A percentile compares a stretch with the other conserved stretches of the same genome.
phyloP scores from a whole-genome alignment of 2,113 vertebrate genomes.

The Ranitomeya imitator region DNA sequence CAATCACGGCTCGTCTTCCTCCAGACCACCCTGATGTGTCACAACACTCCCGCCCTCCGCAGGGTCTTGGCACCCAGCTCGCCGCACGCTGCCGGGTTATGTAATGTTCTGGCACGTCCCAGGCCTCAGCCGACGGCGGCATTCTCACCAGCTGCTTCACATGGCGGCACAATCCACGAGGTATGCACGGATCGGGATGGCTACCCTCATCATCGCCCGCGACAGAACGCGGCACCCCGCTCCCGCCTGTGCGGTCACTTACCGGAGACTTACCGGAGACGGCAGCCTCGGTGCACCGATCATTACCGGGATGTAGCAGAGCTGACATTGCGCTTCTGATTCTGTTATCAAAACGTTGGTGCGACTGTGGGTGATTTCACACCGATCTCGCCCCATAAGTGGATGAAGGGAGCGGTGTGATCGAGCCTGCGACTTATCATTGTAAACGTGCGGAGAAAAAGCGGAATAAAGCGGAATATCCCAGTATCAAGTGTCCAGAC shows the following conservation, averaged over 20 bases:
- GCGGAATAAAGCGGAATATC: too few relatives aligned
- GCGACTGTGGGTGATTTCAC: too few relatives aligned
- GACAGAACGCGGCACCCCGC: not conserved
- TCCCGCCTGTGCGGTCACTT: not conserved
- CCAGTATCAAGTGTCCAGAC: too few relatives aligned
- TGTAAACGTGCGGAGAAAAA: too few relatives aligned
- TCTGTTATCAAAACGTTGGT: too few relatives aligned
- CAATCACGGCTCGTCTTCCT: not conserved
- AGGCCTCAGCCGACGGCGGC: not conserved
- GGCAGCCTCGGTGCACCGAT: too few relatives aligned
- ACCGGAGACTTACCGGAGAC: too few relatives aligned
- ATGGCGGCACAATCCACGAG: not conserved
- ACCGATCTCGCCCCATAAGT: too few relatives aligned
- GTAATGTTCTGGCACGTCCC: conserved; percentile 30
- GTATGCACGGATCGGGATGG: not conserved
- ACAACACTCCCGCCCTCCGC: not conserved
- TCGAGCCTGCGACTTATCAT: too few relatives aligned
- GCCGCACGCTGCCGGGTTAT: conserved; percentile 13
- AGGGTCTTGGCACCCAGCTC: conserved; percentile 28
- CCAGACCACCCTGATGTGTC: not conserved
- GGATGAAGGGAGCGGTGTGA: too few relatives aligned
- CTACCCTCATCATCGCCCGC: not conserved
- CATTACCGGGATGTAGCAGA: too few relatives aligned
- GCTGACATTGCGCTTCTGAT: too few relatives aligned
- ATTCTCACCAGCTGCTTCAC: conserved; percentile 16